Evolutionary conservation across 2,888 invertebrate species (phyloP).

Genomic region (Xestobium rufovillosum): DNA sequence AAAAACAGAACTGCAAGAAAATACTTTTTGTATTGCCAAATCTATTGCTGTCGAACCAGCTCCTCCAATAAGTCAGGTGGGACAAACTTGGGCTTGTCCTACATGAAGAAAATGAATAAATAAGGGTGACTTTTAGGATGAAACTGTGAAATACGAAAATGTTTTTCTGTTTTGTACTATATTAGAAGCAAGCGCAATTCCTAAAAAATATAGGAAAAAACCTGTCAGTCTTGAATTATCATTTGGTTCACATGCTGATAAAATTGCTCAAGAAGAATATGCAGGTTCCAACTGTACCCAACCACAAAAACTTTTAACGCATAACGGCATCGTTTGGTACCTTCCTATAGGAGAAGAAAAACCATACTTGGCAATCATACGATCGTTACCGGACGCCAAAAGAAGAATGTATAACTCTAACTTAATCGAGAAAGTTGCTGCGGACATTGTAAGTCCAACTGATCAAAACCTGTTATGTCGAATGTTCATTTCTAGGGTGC

Average conservation of each 20-base stretch:
- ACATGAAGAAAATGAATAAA: too few species aligned
- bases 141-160: conserved; percentile 54
- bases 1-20: conserved; percentile 57
- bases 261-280: conserved; percentile 25
- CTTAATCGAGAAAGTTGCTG: conserved; percentile 53
- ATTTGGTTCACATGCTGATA: conserved; percentile 53
- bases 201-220: conserved; percentile 48
- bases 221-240: conserved; percentile 60
- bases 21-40: conserved; percentile 43
- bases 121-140: conserved; percentile 51
- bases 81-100: too few species aligned
- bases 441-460: conserved; percentile 55
- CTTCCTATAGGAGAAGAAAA: conserved; percentile 49
- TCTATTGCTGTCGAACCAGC: conserved; percentile 28
- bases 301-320: conserved; percentile 25
- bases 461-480: too few species aligned
- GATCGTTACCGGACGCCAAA: conserved; percentile 58
- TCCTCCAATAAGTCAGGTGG: conserved; percentile 32
- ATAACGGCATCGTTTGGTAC: conserved; percentile 31
- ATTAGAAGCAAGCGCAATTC: conserved; percentile 62
- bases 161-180: conserved; percentile 58
- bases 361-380: conserved; percentile 58
- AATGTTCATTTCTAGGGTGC: conserved; percentile 31
- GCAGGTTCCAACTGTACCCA: conserved; percentile 20
- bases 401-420: conserved; percentile 62